A percentile compares a stretch with the other conserved stretches of the same genome.
Conservation (phyloP, 2,113 vertebrate species). For the Nettapus auritus region DNA sequence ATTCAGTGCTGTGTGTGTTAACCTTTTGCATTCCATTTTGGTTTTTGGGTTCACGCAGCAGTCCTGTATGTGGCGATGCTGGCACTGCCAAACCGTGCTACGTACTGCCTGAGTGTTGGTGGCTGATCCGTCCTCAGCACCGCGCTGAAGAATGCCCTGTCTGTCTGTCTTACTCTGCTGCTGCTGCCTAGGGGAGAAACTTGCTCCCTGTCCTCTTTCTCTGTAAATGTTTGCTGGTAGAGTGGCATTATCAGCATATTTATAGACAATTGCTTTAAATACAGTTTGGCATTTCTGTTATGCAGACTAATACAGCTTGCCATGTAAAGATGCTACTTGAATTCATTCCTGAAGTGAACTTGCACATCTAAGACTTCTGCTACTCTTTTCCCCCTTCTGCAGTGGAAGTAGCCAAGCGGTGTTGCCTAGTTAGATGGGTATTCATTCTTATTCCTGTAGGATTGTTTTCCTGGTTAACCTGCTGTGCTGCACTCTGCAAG, state of each 20-base stretch:
- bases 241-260: not conserved
- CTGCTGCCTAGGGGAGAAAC: not conserved
- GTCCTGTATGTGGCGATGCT: not conserved
- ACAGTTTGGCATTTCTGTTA: not conserved
- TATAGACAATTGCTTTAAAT: not conserved
- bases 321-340: not conserved
- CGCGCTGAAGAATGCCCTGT: not conserved
- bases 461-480: not conserved
- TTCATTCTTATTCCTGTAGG: not conserved
- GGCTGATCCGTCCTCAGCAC: not conserved
- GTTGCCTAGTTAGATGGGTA: not conserved
- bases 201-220: not conserved
- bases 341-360: not conserved
- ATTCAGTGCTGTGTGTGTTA: not conserved
- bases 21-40: not conserved
- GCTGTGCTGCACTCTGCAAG: not conserved
- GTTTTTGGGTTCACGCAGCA: not conserved
- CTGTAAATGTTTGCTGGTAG: not conserved
- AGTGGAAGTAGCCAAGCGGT: not conserved
- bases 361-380: fast-evolving
- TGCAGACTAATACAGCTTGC: not conserved
- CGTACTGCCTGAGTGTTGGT: not conserved
- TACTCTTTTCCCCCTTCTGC: not conserved
- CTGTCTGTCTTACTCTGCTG: not conserved
- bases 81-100: not conserved